Evolutionary conservation across 2,888 invertebrate genomes (phyloP).

Genomic region (Microplitis deprimator): DNA sequence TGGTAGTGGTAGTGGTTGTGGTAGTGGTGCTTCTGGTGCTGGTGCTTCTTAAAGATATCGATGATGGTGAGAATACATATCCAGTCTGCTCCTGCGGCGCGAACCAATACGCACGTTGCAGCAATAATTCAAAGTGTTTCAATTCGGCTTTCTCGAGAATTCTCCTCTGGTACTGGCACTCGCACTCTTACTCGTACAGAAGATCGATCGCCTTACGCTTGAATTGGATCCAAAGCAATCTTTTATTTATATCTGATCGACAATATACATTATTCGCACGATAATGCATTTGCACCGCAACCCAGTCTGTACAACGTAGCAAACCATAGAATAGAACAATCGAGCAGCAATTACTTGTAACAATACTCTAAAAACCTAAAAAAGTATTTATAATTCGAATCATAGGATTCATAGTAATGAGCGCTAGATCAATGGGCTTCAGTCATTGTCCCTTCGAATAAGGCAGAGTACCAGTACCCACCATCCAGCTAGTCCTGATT

Average conservation of each 20-base stretch:
- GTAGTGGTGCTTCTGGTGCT: not conserved
- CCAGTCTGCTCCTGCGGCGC: conserved; percentile 52
- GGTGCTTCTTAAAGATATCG: conserved; percentile 15
- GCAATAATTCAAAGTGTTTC: conserved; percentile 61
- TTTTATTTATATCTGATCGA: not conserved
- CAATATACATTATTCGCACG: not conserved
- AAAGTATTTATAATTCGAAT: conserved; percentile 5
- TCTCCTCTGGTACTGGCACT: not conserved
- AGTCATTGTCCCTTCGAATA: conserved; percentile 62
- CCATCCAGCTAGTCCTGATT: conserved; percentile 50
- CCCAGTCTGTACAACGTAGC: not conserved
- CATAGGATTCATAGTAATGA: not conserved
- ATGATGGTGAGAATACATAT: conserved; percentile 21
- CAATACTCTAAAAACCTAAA: too few relatives aligned
- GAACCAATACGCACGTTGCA: conserved; percentile 59
- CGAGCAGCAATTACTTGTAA: not conserved
- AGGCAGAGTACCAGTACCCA: conserved; percentile 45
- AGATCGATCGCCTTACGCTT: conserved; percentile 20
- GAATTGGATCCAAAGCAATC: conserved; percentile 13
- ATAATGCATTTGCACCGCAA: not conserved
- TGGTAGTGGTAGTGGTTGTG: not conserved
- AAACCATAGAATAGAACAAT: not conserved
- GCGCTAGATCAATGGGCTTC: conserved; percentile 60
- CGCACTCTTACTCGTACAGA: conserved; percentile 2
- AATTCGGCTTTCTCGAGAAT: conserved; percentile 38